Evolutionary conservation across 2,888 invertebrate genomes (phyloP), one percentile per base, ranked within the genome.

Genomic region (Nephrotoma appendiculata): DNA sequence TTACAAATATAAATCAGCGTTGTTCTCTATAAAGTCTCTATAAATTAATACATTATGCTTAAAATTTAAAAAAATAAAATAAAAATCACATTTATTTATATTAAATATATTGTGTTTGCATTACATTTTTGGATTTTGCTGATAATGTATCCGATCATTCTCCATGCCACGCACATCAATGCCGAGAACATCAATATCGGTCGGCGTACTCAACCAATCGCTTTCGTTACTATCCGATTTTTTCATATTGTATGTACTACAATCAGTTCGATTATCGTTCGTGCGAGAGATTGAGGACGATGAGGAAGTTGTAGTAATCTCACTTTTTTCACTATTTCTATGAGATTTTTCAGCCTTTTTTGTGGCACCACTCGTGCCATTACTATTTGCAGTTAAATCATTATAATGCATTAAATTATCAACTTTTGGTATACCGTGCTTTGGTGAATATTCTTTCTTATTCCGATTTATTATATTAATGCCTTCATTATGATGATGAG

Each of bases 201-300:
- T 89, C 42, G 89, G 89, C n/a, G 89, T 89, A 86, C 89, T 89
- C 41, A 89, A 86, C 89, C 89, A 89, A 88, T 89, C 89, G 48
- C 89, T 89, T 44, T 88, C 88, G 87, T 87, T 89, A 86, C 89
- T 89, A 87, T 89, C 89, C 5, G 89, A 89, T 87, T 89, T 89
- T 86, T 88, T 89, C 44, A 89, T 88, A 52, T 88, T 88, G n/a
- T 83, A 86, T 43, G 86, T 44, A 85, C 43, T 44, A 45, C 19
- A 44, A 19, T 85, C 85, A 42, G 84, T 84, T 15, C 41, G 84
- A 43, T 84, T 84, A 84, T 84, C 84, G 12, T 84, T 42, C 42
- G 84, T 84, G 41, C 11, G 48, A 12, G 48, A 19, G n/a, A 84
- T 88, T 48, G 88, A 88, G 19, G 87, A 88, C 48, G 88, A 88